Conservation (phyloP, 2,888 invertebrate species). For the Dryomyza anilis region DNA sequence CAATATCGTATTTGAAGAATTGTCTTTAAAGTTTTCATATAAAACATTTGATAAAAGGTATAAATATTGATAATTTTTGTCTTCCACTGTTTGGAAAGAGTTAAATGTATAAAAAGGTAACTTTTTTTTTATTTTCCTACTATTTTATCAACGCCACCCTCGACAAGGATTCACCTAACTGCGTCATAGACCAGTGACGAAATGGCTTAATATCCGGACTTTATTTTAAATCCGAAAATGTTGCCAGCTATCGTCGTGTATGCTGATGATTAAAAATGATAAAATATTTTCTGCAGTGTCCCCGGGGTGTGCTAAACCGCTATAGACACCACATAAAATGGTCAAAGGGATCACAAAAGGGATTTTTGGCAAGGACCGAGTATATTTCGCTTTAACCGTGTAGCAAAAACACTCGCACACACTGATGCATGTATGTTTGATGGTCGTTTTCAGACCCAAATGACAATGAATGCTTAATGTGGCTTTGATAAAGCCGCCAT, state of each 20-base stretch:
- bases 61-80: too few relatives aligned
- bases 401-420: too few relatives aligned
- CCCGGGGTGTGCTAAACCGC: conserved; percentile 58
- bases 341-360: conserved; percentile 48
- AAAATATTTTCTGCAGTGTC: conserved; percentile 50
- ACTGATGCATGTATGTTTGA: background rate
- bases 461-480: conserved; percentile 53
- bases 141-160: background rate
- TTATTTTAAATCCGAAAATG: conserved; percentile 53
- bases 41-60: too few relatives aligned
- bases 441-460: conserved; percentile 48
- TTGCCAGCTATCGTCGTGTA: conserved; percentile 30
- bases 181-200: background rate
- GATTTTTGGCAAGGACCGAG: background rate
- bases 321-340: conserved; percentile 62
- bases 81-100: too few relatives aligned
- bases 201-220: conserved; percentile 10
- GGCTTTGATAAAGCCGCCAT: too few relatives aligned
- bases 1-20: too few relatives aligned
- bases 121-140: background rate
- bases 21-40: too few relatives aligned
- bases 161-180: background rate
- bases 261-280: conserved; percentile 59
- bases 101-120: background rate
- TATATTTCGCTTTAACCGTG: background rate